Evolutionary conservation across 2,113 vertebrate genomes (phyloP).

Genomic region (Brevimyrus niger): DNA sequence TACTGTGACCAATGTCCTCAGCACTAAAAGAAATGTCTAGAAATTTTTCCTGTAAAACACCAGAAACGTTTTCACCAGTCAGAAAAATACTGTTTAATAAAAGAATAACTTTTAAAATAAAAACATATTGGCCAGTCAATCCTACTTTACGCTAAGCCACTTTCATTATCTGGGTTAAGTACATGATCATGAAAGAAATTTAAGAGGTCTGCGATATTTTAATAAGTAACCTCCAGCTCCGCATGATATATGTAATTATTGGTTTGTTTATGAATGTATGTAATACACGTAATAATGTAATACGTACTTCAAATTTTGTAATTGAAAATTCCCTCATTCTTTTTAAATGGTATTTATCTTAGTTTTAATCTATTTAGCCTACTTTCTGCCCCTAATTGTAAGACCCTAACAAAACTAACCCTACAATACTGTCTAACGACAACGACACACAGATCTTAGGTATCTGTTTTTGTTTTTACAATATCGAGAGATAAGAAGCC

Average conservation of each 20-base stretch:
- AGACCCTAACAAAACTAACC: not conserved
- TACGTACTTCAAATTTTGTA: not conserved
- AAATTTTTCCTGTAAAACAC: not conserved
- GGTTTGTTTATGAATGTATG: not conserved
- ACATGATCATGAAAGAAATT: not conserved
- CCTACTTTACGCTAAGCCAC: not conserved
- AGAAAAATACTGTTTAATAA: not conserved
- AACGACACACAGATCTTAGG: not conserved
- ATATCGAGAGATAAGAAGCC: not conserved
- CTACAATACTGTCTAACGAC: not conserved
- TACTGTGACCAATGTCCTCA: not conserved
- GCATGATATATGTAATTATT: not conserved
- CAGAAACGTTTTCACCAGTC: not conserved
- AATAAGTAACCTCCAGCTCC: not conserved
- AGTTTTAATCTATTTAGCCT: not conserved
- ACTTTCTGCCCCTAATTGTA: not conserved
- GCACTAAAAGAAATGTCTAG: not conserved
- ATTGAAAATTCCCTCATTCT: not conserved
- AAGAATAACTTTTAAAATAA: not conserved
- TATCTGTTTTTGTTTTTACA: not conserved
- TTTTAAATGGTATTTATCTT: not conserved
- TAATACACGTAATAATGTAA: not conserved
- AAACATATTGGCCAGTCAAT: not conserved
- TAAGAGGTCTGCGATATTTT: not conserved
- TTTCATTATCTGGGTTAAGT: not conserved